These are phyloP conservation scores for Drosophila sp. DNA, from an alignment of 1,140 invertebrate species.

Conservation along the genomic window DNA sequence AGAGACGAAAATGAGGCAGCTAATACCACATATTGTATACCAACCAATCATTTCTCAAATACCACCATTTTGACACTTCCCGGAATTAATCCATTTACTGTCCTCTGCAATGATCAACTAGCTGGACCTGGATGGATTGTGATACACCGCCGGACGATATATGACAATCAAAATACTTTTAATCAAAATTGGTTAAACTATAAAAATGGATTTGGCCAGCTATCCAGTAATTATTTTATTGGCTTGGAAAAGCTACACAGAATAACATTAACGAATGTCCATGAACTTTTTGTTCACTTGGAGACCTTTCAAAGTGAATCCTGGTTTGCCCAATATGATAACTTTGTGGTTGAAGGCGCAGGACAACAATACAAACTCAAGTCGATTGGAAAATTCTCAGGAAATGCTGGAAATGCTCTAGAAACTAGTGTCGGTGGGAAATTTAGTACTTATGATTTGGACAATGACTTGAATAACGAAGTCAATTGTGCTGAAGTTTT, in stretches of 20 bases:
- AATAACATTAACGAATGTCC: not conserved
- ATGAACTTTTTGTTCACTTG: not conserved
- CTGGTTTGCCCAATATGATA: not conserved
- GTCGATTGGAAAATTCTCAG: not conserved
- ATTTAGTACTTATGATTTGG: constrained; percentile 12
- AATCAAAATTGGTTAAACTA: not conserved
- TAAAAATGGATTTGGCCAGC: not conserved
- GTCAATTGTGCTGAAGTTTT: not conserved
- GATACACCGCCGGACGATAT: not conserved
- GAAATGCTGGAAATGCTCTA: not conserved
- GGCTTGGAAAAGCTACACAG: constrained; percentile 18
- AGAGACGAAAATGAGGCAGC: not conserved
- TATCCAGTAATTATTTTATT: not conserved
- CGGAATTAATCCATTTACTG: not conserved
- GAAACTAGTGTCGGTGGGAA: no score
- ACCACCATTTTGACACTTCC: not conserved
- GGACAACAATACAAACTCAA: not conserved
- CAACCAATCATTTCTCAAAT: not conserved
- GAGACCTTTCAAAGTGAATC: not conserved
- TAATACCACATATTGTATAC: not conserved
- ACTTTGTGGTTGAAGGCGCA: constrained; percentile 4
- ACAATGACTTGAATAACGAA: not conserved
- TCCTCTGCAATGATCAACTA: not conserved
- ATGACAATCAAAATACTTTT: not conserved
- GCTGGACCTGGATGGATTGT: not conserved